Evolutionary conservation across 2,113 vertebrate species (phyloP).

Genomic region (Hyla sarda): DNA sequence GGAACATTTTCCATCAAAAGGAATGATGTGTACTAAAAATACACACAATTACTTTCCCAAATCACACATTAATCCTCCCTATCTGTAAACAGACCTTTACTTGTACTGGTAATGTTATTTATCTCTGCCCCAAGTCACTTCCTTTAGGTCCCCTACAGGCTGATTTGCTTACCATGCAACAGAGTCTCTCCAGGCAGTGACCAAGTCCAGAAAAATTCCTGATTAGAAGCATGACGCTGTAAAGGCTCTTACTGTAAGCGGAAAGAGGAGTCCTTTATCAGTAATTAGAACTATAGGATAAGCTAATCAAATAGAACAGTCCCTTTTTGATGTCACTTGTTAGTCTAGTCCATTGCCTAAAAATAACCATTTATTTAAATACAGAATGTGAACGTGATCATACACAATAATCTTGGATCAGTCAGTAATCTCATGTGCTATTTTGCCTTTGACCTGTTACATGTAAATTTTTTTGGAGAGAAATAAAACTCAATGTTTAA

Average conservation of each 20-base stretch:
- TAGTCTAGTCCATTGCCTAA: not conserved
- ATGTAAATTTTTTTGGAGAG: not conserved
- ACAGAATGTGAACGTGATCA: not conserved
- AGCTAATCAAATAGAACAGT: not conserved
- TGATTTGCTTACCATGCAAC: not conserved
- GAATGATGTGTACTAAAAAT: not conserved
- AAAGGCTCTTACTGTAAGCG: not conserved
- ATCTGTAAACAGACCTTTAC: slow-evolving; percentile 10
- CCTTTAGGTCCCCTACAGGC: not conserved
- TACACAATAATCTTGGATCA: not conserved
- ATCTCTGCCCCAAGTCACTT: not conserved
- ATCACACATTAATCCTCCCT: not conserved
- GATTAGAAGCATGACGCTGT: not conserved
- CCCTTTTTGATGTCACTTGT: not conserved
- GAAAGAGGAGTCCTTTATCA: not conserved
- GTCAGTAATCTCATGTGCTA: too few relatives aligned
- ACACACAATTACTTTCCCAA: not conserved
- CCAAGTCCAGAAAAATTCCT: not conserved
- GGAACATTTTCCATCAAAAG: not conserved
- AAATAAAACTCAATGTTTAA: not conserved
- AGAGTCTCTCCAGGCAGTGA: not conserved
- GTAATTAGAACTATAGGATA: not conserved
- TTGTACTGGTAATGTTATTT: not conserved
- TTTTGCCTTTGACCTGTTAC: not conserved
- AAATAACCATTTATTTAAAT: not conserved